Base-by-base conservation (phyloP, 2,888 invertebrate species). In the Thecophora atra region DNA sequence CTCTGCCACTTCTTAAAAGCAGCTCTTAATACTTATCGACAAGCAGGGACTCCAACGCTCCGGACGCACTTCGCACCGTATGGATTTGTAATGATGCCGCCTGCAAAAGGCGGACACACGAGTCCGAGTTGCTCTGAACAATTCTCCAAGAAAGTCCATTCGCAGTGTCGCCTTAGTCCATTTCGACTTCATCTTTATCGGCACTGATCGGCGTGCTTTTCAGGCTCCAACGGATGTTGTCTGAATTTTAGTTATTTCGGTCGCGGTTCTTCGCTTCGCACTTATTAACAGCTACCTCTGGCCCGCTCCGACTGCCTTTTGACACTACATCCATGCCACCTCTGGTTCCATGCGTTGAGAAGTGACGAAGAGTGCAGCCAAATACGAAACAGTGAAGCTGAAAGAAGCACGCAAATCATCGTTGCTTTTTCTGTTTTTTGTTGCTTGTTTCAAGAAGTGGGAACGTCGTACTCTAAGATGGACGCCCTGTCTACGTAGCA, bases 51-150 rank as follows among this genome's bases (percentile, higher is more conserved):
- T 37, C 21, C 63, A 37, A 26, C n/a, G 67, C 15, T 24, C 19
- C 42, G 11, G 24, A 56, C 44, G 58, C 68, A 67, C 67, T 37
- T 42, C 52, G 19, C 54, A 13, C 67, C 37, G 24, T 19, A 54
- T 67, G 52, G 67, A 67, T 67, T 67, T 67, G 56, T 15, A 11
- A 47, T 47, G 67, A 67, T 54, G 30, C 24, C 17, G 51, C 64
- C 47, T 42, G 64, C 26, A n/a, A 24, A 64, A 64, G 64, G 21
- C 44, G n/a, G n/a, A n/a, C n/a, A n/a, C n/a, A n/a, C 64, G 42
- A 44, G 52, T 54, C n/a, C n/a, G n/a, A n/a, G 19, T 30, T 30
- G 52, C 52, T 66, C 54, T 66, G 52, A 37, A 30, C 47, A 47
- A n/a, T 5, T 17, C n/a, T 47, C 15, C 47, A n/a, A 47, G n/a